Base-by-base conservation (phyloP, 2,888 invertebrate species). In the Drosophila anomalata region DNA sequence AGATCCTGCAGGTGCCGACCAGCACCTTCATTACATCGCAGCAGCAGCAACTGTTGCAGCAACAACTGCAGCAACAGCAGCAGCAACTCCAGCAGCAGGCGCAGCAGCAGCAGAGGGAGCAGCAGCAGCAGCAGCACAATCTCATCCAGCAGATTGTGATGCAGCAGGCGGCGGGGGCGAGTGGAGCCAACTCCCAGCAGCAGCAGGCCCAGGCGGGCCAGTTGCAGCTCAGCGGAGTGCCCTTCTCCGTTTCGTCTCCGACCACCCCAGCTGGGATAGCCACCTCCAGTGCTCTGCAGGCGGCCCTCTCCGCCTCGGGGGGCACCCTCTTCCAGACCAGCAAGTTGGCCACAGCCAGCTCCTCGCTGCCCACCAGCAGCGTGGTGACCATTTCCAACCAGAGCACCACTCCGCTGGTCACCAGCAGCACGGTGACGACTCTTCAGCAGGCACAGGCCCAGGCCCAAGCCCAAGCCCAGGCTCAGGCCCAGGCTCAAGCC, bases 251-350 rank as follows among this genome's bases (percentile, higher is more conserved):
- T 1, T 88, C 89, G 14, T 88, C 91, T 0, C 87, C 89, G 26
- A 84, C 84, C 55, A 88, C 88, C 14, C 88, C 90, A 0, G 87
- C 90, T 6, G 88, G 89, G 44, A 90, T 90, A 61, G 90, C 90
- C 53, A 85, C 89, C 3, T 89, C 90, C 1, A 81, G 81, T 61
- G 89, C 88, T 11, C 41, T 84, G 42, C 84, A 84, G 48, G 87
- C 89, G 93, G 75, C 94, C 92, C 73, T 94, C 92, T 67, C 82
- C 20, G 77, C 90, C 2, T 68, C 74, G 0, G 84, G 80, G 9
- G 22, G 22, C 22, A 70, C 89, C 93, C 74, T 94, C 93, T 78
- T 94, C 93, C 73, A 92, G 93, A 33, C 79, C 7, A 70, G 90
- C 51, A 86, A 83, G 54, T 66, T 79, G 20, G 42, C 24, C 14